Conservation (phyloP, 2,888 invertebrate genomes). For the Euzophera pinguis region DNA sequence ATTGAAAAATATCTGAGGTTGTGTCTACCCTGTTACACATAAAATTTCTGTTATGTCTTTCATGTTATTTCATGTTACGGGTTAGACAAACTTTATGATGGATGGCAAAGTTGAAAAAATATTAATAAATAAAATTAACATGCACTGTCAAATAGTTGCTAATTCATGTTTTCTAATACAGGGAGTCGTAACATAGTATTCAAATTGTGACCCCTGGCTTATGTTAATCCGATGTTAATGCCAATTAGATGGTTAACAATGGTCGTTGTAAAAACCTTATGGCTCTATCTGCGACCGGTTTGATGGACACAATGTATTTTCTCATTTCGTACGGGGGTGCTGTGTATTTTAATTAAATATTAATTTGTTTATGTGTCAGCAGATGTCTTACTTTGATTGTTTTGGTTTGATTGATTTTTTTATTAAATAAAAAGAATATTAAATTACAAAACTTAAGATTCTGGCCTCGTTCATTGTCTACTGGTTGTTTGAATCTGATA, state of each 20-base stretch:
- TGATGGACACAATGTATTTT: conserved; percentile 45
- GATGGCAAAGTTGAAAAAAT: not conserved
- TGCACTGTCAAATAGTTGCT: not conserved
- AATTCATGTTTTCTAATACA: conserved; percentile 26
- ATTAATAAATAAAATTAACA: not conserved
- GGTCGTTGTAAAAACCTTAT: conserved; percentile 21
- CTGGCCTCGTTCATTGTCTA: too few relatives aligned
- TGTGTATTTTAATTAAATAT: conserved; percentile 18
- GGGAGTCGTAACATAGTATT: conserved; percentile 28
- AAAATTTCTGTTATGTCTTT: too few relatives aligned
- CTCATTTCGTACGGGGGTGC: conserved; percentile 26
- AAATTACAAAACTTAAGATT: too few relatives aligned
- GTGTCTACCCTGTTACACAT: too few relatives aligned
- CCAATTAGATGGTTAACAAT: conserved; percentile 34
- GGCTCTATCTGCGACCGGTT: conserved; percentile 51
- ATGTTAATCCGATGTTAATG: conserved; percentile 27
- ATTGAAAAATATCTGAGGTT: too few relatives aligned
- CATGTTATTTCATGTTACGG: too few relatives aligned
- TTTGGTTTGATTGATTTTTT: too few relatives aligned
- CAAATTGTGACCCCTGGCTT: conserved; percentile 23
- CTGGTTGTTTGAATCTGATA: too few relatives aligned
- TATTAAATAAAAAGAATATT: too few relatives aligned
- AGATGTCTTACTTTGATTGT: not conserved
- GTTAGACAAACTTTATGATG: too few relatives aligned
- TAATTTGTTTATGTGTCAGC: conserved; percentile 5